Conservation (phyloP, 2,888 invertebrate genomes). For the Aproaerema taeniolella region DNA sequence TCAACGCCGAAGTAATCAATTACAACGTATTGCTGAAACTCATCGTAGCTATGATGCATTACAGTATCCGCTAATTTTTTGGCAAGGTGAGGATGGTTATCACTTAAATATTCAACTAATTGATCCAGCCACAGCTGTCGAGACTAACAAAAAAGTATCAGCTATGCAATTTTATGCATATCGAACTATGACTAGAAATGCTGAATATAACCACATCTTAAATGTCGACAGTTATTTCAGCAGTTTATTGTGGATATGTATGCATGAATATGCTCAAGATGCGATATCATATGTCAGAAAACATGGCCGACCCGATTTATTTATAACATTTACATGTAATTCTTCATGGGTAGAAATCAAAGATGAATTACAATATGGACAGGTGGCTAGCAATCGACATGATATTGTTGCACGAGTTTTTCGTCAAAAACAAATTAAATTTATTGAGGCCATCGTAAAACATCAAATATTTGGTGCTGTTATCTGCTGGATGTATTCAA, state of each 20-base stretch:
- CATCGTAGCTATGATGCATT: slow-evolving; percentile 12
- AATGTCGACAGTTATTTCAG: slow-evolving; percentile 17
- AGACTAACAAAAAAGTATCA: slow-evolving; percentile 10
- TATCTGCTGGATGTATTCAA: slow-evolving; percentile 22
- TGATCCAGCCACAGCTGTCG: slow-evolving; percentile 12
- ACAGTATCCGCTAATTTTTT: slow-evolving; percentile 15
- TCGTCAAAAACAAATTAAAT: slow-evolving; percentile 28
- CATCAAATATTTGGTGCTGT: slow-evolving; percentile 21
- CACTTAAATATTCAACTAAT: slow-evolving; percentile 14
- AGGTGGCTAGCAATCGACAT: slow-evolving; percentile 22
- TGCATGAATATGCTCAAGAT: slow-evolving; percentile 44
- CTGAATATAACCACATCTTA: slow-evolving; percentile 12
- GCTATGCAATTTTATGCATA: slow-evolving; percentile 10
- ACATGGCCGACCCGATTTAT: slow-evolving; percentile 48
- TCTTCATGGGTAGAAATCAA: slow-evolving; percentile 45
- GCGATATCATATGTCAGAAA: slow-evolving; percentile 49
- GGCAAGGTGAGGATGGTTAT: slow-evolving; percentile 12
- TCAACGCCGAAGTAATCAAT: slow-evolving; percentile 7
- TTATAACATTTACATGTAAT: slow-evolving; percentile 54
- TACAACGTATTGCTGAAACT: slow-evolving; percentile 13
- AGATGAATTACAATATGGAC: slow-evolving; percentile 26
- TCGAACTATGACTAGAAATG: slow-evolving; percentile 11
- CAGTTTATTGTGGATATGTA: slow-evolving; percentile 20
- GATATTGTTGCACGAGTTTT: slow-evolving; percentile 41
- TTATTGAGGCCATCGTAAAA: slow-evolving; percentile 21